phyloP scores from a whole-genome alignment of 2,797 vertebrate species.

The Bradypodion pumilum region DNA sequence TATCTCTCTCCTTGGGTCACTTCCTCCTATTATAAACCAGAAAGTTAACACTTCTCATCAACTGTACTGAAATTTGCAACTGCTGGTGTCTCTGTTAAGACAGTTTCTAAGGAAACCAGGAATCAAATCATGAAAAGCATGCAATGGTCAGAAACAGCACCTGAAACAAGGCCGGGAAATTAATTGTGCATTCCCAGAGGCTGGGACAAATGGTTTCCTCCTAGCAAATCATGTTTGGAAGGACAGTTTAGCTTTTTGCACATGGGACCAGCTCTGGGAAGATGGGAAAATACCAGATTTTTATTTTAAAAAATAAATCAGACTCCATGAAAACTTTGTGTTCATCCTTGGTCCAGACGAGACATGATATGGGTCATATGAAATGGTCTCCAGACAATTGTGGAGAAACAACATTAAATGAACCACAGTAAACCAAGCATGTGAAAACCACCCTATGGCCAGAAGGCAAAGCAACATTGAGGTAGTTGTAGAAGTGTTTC shows the following conservation, averaged over 20 bases:
- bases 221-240: not conserved
- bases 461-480: too few species aligned
- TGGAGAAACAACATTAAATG: not conserved
- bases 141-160: constrained; percentile 1
- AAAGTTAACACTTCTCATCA: not conserved
- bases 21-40: not conserved
- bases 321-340: not conserved
- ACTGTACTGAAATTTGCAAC: not conserved
- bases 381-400: too few species aligned
- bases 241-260: not conserved
- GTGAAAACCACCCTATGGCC: not conserved
- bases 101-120: not conserved
- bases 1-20: not conserved
- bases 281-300: not conserved
- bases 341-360: not conserved
- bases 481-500: too few species aligned
- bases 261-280: not conserved
- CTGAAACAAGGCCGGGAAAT: accelerated
- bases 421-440: not conserved
- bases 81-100: not conserved
- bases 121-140: accelerated
- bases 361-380: not conserved
- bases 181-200: not conserved
- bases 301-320: too few species aligned
- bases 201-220: not conserved